Conservation (phyloP, 2,888 invertebrate genomes). For the Endotricha flammealis region DNA sequence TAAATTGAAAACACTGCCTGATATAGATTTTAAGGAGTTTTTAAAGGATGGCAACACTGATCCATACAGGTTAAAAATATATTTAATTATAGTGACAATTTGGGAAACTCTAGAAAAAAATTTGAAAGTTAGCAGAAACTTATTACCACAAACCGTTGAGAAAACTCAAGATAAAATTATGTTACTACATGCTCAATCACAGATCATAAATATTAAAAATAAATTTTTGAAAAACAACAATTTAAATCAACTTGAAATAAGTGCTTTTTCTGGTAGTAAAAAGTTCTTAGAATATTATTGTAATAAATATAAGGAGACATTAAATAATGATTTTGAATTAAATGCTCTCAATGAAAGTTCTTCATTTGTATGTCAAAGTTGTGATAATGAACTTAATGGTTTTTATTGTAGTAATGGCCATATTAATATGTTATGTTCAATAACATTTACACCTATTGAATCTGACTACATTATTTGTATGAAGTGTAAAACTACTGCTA, state of each 20-base stretch:
- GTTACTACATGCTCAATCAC: constrained; percentile 35
- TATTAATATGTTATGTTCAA: constrained; percentile 54
- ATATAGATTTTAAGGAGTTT: constrained; percentile 34
- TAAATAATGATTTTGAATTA: constrained; percentile 24
- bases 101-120: constrained; percentile 34
- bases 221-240: constrained; percentile 23
- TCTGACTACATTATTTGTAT: constrained; percentile 51
- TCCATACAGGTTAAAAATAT: constrained; percentile 52
- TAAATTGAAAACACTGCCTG: constrained; percentile 45
- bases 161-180: constrained; percentile 49
- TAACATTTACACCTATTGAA: constrained; percentile 54
- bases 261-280: constrained; percentile 37
- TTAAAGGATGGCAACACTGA: constrained; percentile 35
- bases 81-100: constrained; percentile 39
- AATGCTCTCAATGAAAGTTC: constrained; percentile 17
- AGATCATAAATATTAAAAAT: constrained; percentile 29
- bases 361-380: constrained; percentile 50
- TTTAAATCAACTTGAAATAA: constrained; percentile 29
- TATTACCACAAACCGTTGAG: constrained; percentile 45
- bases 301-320: constrained; percentile 36
- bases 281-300: constrained; percentile 48
- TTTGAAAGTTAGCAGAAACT: constrained; percentile 24
- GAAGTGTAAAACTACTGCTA: constrained; percentile 43
- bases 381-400: constrained; percentile 43
- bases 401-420: constrained; percentile 50